Conservation (phyloP, 2,797 vertebrate genomes). For the Tapera naevia region DNA sequence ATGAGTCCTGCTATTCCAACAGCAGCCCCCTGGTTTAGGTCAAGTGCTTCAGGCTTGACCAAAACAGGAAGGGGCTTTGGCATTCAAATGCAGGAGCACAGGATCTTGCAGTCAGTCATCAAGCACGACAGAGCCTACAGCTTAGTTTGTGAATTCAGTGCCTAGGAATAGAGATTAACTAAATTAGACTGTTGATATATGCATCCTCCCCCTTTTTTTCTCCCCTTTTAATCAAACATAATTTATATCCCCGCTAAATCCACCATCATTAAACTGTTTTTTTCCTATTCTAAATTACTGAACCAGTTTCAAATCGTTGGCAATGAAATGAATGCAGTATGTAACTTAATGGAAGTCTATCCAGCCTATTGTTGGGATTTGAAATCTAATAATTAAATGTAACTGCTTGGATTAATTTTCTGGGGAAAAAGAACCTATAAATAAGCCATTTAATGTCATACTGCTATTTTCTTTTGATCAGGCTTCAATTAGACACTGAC, state of each 20-base stretch:
- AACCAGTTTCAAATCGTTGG: neutral
- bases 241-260: neutral
- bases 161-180: neutral
- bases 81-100: neutral
- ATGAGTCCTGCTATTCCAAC: neutral
- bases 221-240: neutral
- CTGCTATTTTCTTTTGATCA: slow-evolving; percentile 26
- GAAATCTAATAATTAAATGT: slow-evolving; percentile 52
- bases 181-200: neutral
- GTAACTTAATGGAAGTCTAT: slow-evolving; percentile 4
- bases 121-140: neutral
- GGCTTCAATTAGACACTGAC: slow-evolving; percentile 44
- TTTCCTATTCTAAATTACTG: neutral
- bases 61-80: neutral
- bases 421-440: slow-evolving; percentile 50
- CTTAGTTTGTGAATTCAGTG: neutral
- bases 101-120: neutral
- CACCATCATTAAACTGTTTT: neutral
- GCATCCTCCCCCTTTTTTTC: neutral
- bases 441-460: slow-evolving; percentile 24
- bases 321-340: neutral
- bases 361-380: neutral
- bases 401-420: slow-evolving; percentile 69
- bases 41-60: neutral
- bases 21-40: neutral